Base-by-base conservation (phyloP, 2,113 vertebrate genomes). In the Neoarius graeffei region DNA sequence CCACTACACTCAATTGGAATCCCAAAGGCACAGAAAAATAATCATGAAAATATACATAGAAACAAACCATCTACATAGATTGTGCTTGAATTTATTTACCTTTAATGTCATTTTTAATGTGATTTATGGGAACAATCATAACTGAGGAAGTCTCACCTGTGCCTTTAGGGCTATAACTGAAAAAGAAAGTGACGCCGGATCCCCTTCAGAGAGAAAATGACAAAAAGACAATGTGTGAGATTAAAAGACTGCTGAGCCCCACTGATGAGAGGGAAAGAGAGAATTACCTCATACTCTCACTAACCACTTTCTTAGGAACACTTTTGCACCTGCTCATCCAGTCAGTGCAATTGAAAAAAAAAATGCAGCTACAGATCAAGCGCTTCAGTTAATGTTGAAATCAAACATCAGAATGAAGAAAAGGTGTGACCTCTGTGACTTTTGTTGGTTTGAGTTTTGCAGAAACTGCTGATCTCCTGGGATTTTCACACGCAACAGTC, bases 181-280 rank as follows among this genome's bases (percentile, higher is more conserved):
- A 93, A 90, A 96, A 96, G 64, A 96, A 84, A 64, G 94, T 94
- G 52, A 90, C 87, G 10, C 94, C 94, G 7, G 93, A 91, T 1
- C 96, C 95, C 95, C 95, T 96, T 76, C 8, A 89, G 74, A 66
- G 64, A 81, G 73, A 67, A 48, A 85, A 35, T n/a, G 67, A 66
- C 0, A 30, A 4, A 85, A 50, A 59, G 25, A 57, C 1, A 81
- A n/a, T 25, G 30, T 30, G 5, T 25, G 76, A n/a, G 15, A 73
- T 42, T 42, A 42, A 19, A 71, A 1, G 17, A 42, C 35, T 42
- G 69, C 4, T 27, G 23, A 67, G 64, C 4, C 25, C 25, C 25
- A 13, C 10, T 4, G 66, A 69, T n/a, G 15, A 69, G 64, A 64
- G 8, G 4, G 15, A 35, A 71, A 71, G 25, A 48, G 27, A 76